These are phyloP conservation scores for Xyrichtys novacula DNA, from an alignment of 2,797 vertebrate species.

Conservation along the genomic window DNA sequence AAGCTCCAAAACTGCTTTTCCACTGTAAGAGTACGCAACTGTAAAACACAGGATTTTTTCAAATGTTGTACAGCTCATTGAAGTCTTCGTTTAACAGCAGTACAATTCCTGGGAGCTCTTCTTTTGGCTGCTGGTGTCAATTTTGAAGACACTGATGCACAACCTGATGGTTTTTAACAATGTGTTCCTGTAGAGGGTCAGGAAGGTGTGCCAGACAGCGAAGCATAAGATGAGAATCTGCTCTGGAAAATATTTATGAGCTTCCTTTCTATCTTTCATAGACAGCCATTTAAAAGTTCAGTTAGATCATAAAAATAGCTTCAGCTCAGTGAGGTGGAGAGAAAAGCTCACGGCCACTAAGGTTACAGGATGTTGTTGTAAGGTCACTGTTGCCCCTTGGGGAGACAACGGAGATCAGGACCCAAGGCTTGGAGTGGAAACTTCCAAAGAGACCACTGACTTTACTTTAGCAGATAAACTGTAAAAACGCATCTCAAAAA, in stretches of 20 bases:
- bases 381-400: slow-evolving; percentile 61
- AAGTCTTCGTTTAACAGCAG: neutral
- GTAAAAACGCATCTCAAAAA: slow-evolving; percentile 15
- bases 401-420: slow-evolving; percentile 68
- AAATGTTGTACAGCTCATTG: neutral
- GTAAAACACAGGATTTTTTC: neutral
- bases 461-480: slow-evolving; percentile 16
- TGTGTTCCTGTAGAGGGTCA: slow-evolving; percentile 29
- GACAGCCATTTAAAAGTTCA: slow-evolving; percentile 53
- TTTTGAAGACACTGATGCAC: slow-evolving; percentile 29
- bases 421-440: slow-evolving; percentile 28
- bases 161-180: slow-evolving; percentile 28
- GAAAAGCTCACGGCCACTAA: slow-evolving; percentile 46
- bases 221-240: slow-evolving; percentile 40
- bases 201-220: slow-evolving; percentile 44
- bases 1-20: neutral
- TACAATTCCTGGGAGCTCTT: slow-evolving; percentile 11
- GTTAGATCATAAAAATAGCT: slow-evolving; percentile 85
- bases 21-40: neutral
- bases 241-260: slow-evolving; percentile 57
- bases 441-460: slow-evolving; percentile 6
- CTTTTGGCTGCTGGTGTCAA: slow-evolving; percentile 2
- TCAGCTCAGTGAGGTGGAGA: slow-evolving; percentile 76
- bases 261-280: slow-evolving; percentile 61
- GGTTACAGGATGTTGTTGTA: slow-evolving; percentile 80